phyloP scores from a whole-genome alignment of 1,140 invertebrate genomes.

The Philaenus spumarius region DNA sequence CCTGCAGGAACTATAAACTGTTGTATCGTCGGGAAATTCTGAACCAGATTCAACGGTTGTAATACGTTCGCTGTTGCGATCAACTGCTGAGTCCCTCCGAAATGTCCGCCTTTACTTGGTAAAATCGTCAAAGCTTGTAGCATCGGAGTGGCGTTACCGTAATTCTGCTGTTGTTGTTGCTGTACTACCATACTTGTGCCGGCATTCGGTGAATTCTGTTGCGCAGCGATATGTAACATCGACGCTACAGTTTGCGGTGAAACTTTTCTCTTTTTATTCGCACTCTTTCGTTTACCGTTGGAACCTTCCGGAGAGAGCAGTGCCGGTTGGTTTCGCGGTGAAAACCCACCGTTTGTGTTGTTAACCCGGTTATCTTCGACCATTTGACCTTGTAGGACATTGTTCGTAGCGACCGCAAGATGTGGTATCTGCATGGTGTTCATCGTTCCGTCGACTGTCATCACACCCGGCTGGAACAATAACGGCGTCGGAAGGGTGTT shows the following conservation, averaged over 20 bases:
- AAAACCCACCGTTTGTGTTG: constrained; percentile 22
- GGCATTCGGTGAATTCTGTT: constrained; percentile 44
- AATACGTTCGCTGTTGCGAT: constrained; percentile 49
- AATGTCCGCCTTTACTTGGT: constrained; percentile 53
- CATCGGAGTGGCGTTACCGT: constrained; percentile 25
- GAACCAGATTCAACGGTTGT: constrained; percentile 72
- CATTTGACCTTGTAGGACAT: constrained; percentile 30
- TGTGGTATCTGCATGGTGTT: constrained; percentile 56
- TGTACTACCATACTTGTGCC: constrained; percentile 25
- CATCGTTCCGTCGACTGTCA: constrained; percentile 58
- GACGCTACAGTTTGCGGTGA: constrained; percentile 62
- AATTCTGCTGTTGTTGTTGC: constrained; percentile 29
- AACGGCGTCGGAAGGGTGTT: constrained; percentile 74
- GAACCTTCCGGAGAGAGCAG: constrained; percentile 60
- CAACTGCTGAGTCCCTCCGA: constrained; percentile 29
- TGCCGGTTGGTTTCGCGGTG: constrained; percentile 39
- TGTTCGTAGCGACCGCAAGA: constrained; percentile 43
- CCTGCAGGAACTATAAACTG: constrained; percentile 77
- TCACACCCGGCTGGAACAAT: constrained; percentile 59
- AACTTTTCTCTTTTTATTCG: constrained; percentile 64
- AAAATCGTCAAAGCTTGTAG: constrained; percentile 64
- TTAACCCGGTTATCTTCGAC: constrained; percentile 13
- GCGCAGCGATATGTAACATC: constrained; percentile 55
- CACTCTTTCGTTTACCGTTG: constrained; percentile 51
- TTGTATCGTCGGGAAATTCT: constrained; percentile 71